Evolutionary conservation across 2,113 vertebrate species (phyloP).

Genomic region (Gallinago paraguaiae): DNA sequence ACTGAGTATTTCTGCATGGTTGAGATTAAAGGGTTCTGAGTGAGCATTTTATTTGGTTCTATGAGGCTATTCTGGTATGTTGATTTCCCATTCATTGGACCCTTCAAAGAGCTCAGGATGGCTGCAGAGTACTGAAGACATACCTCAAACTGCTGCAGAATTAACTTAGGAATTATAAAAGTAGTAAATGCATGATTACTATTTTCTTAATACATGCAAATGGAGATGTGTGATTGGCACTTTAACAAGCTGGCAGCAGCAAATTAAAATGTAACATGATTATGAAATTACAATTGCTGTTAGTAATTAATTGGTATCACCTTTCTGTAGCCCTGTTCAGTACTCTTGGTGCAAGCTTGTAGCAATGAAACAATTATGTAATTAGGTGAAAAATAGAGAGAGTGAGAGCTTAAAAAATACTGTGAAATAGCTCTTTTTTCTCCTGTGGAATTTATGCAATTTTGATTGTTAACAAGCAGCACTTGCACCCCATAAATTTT

Average conservation of each 20-base stretch:
- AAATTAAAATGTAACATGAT: slow-evolving; percentile 71
- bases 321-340: slow-evolving; percentile 39
- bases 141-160: slow-evolving; percentile 61
- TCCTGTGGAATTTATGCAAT: neutral
- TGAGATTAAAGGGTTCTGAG: neutral
- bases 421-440: neutral
- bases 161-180: slow-evolving; percentile 72
- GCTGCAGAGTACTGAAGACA: slow-evolving; percentile 39
- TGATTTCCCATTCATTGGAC: slow-evolving; percentile 55
- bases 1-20: neutral
- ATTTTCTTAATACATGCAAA: slow-evolving; percentile 66
- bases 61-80: slow-evolving; percentile 17
- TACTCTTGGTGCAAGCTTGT: neutral
- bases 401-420: slow-evolving; percentile 52
- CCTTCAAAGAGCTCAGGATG: slow-evolving; percentile 27
- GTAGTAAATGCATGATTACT: slow-evolving; percentile 64
- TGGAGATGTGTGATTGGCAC: slow-evolving; percentile 55
- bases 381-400: slow-evolving; percentile 21
- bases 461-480: slow-evolving; percentile 36
- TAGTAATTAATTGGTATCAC: slow-evolving; percentile 64
- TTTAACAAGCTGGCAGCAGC: slow-evolving; percentile 55
- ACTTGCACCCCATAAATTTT: neutral
- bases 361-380: slow-evolving; percentile 22
- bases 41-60: slow-evolving; percentile 40
- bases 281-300: slow-evolving; percentile 66